Evolutionary conservation across 2,113 vertebrate genomes (phyloP), one percentile per base, ranked within the genome.

Genomic region (Benitochromis conjunctus): DNA sequence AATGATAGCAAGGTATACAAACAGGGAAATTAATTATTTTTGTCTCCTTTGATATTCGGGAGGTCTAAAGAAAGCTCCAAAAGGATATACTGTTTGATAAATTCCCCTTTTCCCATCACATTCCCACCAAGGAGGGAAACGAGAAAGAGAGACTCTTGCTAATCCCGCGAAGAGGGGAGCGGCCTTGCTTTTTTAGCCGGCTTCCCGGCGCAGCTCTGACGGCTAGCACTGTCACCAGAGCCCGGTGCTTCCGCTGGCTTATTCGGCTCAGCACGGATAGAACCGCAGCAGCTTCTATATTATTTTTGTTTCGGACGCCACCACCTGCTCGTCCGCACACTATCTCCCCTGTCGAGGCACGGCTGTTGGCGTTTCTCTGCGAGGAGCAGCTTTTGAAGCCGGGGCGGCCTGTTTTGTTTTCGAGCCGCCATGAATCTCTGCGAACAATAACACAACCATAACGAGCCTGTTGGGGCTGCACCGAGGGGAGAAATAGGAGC

Each of bases 361-460:
- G 8, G 55, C 66, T 66, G 74, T 53, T 38, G 81, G 12, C 14
- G n/a, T 79, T 81, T 79, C 31, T 53, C 43, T 7, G n/a, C 46
- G 9, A 38, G 46, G 29, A 76, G 83, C 74, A 81, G 38, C 83
- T 13, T 54, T 60, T 55, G 21, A 9, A 89, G 66, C 64, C 81
- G 86, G 54, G 46, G 94, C 88, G 96, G 96, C 96, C 96, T 95
- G 95, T 94, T 95, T 95, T 96, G 94, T 95, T 96, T 93, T 95
- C 69, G 81, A 91, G 91, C 91, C 92, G 94, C 95, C 95, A 94
- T 95, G 94, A 95, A 94, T 86, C 89, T 86, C 85, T 82, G 87
- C 85, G 93, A 94, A 96, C 96, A 96, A 96, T 96, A 96, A 96
- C 95, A 96, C 80, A 91, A 82, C 66, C 83, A 55, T 84, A 86